A percentile compares a stretch with the other conserved stretches of the same genome.
These are phyloP conservation scores for Tachycineta bicolor DNA, from an alignment of 2,113 vertebrate genomes.

Conservation along the genomic window DNA sequence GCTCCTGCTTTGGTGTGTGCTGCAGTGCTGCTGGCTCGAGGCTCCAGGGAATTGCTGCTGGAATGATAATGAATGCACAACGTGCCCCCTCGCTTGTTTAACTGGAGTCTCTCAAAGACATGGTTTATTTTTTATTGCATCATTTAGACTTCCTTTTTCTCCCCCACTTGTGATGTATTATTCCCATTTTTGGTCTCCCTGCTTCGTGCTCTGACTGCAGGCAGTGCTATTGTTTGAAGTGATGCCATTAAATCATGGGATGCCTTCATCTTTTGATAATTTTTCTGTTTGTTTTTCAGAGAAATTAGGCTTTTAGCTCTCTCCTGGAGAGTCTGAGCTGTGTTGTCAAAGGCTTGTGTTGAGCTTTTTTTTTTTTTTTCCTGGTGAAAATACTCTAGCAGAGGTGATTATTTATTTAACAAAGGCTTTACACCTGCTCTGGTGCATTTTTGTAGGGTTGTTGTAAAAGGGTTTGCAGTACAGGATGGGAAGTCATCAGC, in stretches of 20 bases:
- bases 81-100: neutral
- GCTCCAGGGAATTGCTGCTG: neutral
- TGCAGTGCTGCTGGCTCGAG: neutral
- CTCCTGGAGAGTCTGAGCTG: neutral
- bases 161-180: neutral
- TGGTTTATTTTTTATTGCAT: neutral
- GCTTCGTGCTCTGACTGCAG: neutral
- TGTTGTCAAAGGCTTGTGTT: neutral
- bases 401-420: neutral
- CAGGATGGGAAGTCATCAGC: neutral
- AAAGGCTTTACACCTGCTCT: neutral
- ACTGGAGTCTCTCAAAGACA: neutral
- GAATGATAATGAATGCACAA: constrained; percentile 19
- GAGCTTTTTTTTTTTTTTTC: neutral
- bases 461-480: neutral
- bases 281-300: neutral
- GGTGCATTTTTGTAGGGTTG: neutral
- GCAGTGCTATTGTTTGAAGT: neutral
- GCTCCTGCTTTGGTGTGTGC: neutral
- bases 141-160: neutral
- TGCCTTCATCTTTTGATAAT: neutral
- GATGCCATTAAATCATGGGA: neutral
- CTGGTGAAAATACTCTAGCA: neutral
- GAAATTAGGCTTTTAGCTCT: neutral
- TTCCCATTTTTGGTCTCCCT: neutral